Conservation (phyloP, 2,797 vertebrate species). For the Heliangelus exortis region DNA sequence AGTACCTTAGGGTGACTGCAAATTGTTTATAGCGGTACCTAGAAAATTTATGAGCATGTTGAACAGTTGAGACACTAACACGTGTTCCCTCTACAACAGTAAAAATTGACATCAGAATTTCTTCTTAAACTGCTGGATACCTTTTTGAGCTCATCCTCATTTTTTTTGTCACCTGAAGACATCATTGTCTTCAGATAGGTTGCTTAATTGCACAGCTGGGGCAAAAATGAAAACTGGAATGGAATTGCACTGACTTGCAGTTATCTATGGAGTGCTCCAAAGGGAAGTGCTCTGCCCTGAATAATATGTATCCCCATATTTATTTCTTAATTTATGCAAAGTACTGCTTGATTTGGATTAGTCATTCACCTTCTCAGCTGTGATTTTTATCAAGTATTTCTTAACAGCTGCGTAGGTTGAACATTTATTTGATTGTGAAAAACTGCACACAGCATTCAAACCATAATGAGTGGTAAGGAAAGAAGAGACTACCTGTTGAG, state of each 20-base stretch:
- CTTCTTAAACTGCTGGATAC: not conserved
- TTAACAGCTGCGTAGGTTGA: not conserved
- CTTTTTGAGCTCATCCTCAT: not conserved
- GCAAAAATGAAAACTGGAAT: not conserved
- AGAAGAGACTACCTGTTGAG: not conserved
- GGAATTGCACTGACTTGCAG: not conserved
- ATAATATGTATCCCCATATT: not conserved
- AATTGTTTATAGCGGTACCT: not conserved
- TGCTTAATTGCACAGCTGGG: not conserved
- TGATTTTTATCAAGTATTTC: conserved; percentile 48
- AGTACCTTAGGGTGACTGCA: not conserved
- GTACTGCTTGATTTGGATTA: conserved; percentile 35
- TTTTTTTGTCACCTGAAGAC: not conserved
- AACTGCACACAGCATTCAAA: not conserved
- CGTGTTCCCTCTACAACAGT: not conserved
- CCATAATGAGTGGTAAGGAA: not conserved
- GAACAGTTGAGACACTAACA: not conserved
- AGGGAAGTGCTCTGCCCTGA: not conserved
- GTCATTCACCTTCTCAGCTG: conserved; percentile 29
- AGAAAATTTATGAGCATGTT: not conserved
- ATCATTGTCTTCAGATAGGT: not conserved
- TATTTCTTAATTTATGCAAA: conserved; percentile 67
- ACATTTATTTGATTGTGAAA: conserved; percentile 7
- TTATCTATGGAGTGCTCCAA: not conserved
- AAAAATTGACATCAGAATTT: not conserved